These are phyloP conservation scores for Eriocheir sinensis DNA, from an alignment of 1,140 invertebrate genomes.

Conservation along the genomic window DNA sequence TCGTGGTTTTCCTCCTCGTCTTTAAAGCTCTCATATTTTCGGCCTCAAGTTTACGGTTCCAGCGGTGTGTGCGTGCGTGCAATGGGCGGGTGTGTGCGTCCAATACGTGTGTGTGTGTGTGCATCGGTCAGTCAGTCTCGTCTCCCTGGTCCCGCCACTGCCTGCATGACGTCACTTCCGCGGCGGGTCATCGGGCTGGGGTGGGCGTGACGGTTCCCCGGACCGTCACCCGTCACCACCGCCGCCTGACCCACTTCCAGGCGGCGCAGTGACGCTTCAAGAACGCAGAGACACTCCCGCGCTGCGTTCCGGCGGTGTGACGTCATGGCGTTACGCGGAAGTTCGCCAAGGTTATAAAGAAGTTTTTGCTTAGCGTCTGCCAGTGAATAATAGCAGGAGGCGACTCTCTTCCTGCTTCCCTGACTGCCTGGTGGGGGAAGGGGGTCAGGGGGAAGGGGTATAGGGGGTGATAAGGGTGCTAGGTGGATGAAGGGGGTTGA, in stretches of 20 bases:
- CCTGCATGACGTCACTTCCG: conserved; percentile 11
- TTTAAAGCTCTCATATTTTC: not conserved
- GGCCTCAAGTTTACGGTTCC: not conserved
- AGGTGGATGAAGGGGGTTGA: not conserved
- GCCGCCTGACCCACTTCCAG: not conserved
- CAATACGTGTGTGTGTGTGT: not conserved
- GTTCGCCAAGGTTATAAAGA: not conserved
- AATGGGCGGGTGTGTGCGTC: not conserved
- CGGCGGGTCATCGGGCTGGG: not conserved
- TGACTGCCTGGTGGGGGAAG: not conserved
- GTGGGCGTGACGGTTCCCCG: not conserved
- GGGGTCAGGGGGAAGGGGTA: not conserved
- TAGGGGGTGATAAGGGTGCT: not conserved
- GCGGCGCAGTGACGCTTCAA: not conserved
- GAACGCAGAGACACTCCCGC: not conserved
- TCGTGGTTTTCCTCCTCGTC: not conserved
- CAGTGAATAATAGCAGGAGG: not conserved
- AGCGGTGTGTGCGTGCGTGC: not conserved
- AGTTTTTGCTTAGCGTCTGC: conserved; percentile 15
- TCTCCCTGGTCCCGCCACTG: not conserved
- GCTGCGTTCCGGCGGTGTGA: not conserved
- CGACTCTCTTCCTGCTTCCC: not conserved
- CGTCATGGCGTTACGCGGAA: conserved; percentile 11
- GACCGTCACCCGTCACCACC: not conserved
- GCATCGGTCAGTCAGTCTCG: not conserved